Conservation (phyloP, 2,888 invertebrate genomes). For the Phyllotreta striolata region DNA sequence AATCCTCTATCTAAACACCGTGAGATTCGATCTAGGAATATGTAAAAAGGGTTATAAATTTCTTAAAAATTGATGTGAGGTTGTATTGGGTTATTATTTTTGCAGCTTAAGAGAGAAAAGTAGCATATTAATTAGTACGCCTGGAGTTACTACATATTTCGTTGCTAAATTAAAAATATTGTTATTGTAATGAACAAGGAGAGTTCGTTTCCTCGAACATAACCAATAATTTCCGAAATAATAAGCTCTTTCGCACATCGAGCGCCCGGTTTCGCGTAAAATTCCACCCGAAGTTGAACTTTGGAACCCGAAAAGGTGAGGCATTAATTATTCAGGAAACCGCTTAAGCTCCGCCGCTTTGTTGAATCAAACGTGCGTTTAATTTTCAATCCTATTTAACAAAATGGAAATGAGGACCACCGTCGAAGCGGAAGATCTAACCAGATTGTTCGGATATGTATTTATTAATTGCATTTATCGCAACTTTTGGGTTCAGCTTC, state of each 20-base stretch:
- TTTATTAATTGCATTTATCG: slow-evolving; percentile 20
- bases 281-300: slow-evolving; percentile 20
- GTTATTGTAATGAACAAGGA: no score
- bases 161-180: no score
- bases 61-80: no score
- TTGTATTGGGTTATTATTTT: no score
- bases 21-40: no score
- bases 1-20: slow-evolving; percentile 11
- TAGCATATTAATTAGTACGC: no score
- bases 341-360: slow-evolving; percentile 31
- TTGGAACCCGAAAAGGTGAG: slow-evolving; percentile 25
- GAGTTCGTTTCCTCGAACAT: slow-evolving; percentile 14
- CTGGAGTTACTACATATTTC: no score
- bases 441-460: slow-evolving; percentile 23
- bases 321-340: slow-evolving; percentile 32
- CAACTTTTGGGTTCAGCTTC: background rate
- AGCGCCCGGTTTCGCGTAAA: slow-evolving; percentile 26
- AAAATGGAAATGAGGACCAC: slow-evolving; percentile 28
- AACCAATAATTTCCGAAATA: slow-evolving; percentile 31
- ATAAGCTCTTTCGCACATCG: slow-evolving; percentile 28
- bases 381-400: slow-evolving; percentile 34
- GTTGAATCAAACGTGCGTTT: slow-evolving; percentile 34
- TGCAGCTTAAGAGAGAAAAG: no score
- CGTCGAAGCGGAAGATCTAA: slow-evolving; percentile 28
- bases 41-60: no score